Base-by-base conservation (phyloP, 2,888 invertebrate species). In the Eupithecia subumbrata region DNA sequence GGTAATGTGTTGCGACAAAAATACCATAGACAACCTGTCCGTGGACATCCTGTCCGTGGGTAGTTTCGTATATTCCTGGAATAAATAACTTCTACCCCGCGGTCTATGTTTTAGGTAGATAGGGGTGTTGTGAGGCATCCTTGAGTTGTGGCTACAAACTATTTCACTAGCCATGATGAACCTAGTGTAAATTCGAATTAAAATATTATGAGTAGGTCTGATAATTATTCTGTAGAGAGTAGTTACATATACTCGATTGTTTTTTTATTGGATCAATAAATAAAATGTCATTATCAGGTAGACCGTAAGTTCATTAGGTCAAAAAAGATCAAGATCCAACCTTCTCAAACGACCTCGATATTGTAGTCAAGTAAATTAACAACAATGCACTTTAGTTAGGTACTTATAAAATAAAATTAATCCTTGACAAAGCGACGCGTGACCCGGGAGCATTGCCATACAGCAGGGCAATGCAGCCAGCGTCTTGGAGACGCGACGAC, bases 1-100 rank as follows among this genome's bases (percentile, higher is more conserved):
- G 69, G 77, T 75, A 69, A 73, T 64, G 71, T 76, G 25, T 77
- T 72, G 72, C 73, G 52, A 52, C 60, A 70, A 66, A 34, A 45
- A 71, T 48, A n/a, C 72, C 75, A 74, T 70, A 76, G 75, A 75
- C 73, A 52, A 70, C 69, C 5, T n/a, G n/a, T n/a, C n/a, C n/a
- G n/a, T n/a, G n/a, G n/a, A n/a, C n/a, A 48, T 73, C 34, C 52
- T 56, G 52, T 22, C 5, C 14, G 14, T 60, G 40, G 56, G 70
- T 64, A 37, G 37, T 37, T 37, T 37, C 7, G 7, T 37, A 37
- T 37, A 7, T 37, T 37, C 37, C 37, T 37, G 37, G 4, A 37
- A 30, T 30, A 30, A 37, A 30, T 30, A 30, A 30, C 30, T 3
- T 30, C 30, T 30, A n/a, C 30, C 30, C 30, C 30, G 30, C 30